Evolutionary conservation across 2,113 vertebrate species (phyloP).

Genomic region (Ophthalmolycus amberensis): DNA sequence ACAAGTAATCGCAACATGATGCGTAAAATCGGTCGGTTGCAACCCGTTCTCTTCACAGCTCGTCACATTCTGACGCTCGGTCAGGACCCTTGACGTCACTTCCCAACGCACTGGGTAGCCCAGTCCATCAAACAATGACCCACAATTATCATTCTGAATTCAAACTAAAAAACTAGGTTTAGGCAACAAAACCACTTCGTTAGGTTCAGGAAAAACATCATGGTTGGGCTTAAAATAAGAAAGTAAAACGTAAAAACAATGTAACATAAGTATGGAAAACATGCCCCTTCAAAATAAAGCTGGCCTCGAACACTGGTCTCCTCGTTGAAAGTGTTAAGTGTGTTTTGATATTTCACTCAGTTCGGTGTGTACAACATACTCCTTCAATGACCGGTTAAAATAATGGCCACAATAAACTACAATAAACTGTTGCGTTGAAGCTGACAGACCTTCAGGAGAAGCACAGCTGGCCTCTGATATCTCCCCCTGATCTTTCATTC

Average conservation of each 20-base stretch:
- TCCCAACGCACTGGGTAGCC: no score
- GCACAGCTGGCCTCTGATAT: background rate
- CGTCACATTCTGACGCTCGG: no score
- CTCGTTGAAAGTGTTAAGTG: background rate
- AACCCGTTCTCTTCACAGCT: no score
- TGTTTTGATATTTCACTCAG: background rate
- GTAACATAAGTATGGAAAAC: background rate
- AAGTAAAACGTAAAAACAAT: background rate
- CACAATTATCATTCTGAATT: no score
- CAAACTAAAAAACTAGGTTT: no score
- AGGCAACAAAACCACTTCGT: background rate
- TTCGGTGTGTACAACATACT: no score
- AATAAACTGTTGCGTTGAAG: background rate
- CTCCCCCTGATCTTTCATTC: constrained; percentile 18
- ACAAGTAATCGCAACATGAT: background rate
- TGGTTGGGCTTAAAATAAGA: no score
- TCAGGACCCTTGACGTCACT: no score
- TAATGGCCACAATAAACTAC: background rate
- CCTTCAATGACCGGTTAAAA: background rate
- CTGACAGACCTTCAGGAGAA: background rate
- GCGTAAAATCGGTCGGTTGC: background rate
- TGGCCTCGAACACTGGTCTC: background rate
- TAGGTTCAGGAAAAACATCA: background rate
- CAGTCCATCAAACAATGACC: no score
- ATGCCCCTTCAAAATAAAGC: background rate